Base-by-base conservation (phyloP, 1,140 invertebrate genomes). In the Dolichoris vasculosae region DNA sequence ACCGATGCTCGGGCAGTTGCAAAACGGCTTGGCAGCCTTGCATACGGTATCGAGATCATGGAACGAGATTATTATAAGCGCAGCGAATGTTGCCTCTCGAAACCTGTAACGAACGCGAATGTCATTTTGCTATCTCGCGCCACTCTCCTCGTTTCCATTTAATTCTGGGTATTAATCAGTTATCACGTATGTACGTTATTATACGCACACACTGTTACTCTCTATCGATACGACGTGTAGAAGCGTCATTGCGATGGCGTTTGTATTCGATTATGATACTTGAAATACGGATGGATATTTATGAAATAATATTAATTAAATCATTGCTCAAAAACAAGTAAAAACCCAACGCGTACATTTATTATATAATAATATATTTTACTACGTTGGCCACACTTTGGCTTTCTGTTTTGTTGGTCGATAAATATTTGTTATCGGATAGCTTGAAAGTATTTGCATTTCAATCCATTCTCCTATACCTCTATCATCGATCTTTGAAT, bases 401-500 rank as follows among this genome's bases (percentile, higher is more conserved):
- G 6, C 6, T 26, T 43, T 73, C 1, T 40, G 6, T 20, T 4
- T n/a, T 9, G 23, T 23, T 35, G 26, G 35, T 64, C 55, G 55
- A 79, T 79, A 79, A 79, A 79, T 79, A 79, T 79, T 79, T 69
- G 69, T 69, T 81, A 35, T 81, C 38, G 30, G 15, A 48, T 69
- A 48, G 17, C 63, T 38, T 15, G 20, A 51, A 17, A 51, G 48
- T 26, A 59, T 20, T 23, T 59, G 26, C 55, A 9, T 59, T 59
- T 59, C 23, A 59, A 59, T 59, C 23, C 23, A 6, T 26, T 59
- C 20, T 59, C 23, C 48, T 51, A 8, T 32, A 17, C 35, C 46
- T 46, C 63, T 71, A 35, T 46, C 35, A 13, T 20, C 46, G n/a
- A n/a, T n/a, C n/a, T n/a, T n/a, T n/a, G n/a, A n/a, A n/a, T n/a